A percentile compares a stretch with the other conserved stretches of the same genome.
These are phyloP conservation scores for Pristionchus pacificus DNA, from an alignment of 1,140 invertebrate species.

Conservation along the genomic window DNA sequence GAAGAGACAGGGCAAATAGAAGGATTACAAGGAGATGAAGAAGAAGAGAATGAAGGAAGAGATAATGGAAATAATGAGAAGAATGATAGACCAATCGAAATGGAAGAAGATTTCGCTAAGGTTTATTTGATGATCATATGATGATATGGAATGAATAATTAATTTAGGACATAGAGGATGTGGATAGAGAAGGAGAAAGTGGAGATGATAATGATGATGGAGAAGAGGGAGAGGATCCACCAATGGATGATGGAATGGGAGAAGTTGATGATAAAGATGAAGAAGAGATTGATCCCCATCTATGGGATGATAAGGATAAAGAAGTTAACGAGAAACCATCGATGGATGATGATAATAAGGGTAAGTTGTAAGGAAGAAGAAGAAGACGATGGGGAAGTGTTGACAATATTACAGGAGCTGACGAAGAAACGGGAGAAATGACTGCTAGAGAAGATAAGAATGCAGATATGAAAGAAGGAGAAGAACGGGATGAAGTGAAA, in stretches of 20 bases:
- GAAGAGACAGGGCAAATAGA: constrained; percentile 79
- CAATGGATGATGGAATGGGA: constrained; percentile 58
- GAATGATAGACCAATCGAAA: constrained; percentile 41
- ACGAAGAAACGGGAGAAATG: constrained; percentile 48
- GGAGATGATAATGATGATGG: constrained; percentile 40
- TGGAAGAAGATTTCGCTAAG: constrained; percentile 45
- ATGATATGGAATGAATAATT: not conserved
- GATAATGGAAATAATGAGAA: constrained; percentile 41
- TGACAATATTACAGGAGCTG: constrained; percentile 31
- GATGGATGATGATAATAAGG: constrained; percentile 79
- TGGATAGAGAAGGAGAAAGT: constrained; percentile 56
- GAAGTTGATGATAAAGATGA: constrained; percentile 56
- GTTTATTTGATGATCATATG: too few species aligned
- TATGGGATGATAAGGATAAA: constrained; percentile 67
- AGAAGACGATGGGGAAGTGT: constrained; percentile 64
- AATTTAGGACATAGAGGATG: constrained; percentile 42
- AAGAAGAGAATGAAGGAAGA: constrained; percentile 25
- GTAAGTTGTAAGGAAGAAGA: constrained; percentile 57
- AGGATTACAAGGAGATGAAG: constrained; percentile 41
- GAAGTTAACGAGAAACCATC: constrained; percentile 89
- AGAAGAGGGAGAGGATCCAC: constrained; percentile 54
- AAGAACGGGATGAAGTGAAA: constrained; percentile 63
- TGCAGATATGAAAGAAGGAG: constrained; percentile 58
- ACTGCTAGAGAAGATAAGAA: constrained; percentile 42
- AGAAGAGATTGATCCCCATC: constrained; percentile 50